Conservation (phyloP, 2,113 vertebrate species). For the Chunga burmeisteri region DNA sequence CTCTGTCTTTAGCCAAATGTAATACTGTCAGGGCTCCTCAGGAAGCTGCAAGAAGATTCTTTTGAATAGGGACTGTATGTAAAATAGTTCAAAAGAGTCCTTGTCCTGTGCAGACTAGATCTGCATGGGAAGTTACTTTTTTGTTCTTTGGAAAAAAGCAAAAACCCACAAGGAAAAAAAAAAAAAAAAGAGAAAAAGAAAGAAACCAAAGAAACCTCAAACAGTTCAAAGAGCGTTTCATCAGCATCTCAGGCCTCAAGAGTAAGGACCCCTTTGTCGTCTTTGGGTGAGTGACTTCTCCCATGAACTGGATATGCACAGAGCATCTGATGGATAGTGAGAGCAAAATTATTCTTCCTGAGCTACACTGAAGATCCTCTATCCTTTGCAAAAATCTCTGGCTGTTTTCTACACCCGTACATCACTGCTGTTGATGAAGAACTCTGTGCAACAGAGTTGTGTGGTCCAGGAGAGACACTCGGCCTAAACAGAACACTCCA, state of each 20-base stretch:
- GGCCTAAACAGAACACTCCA: not conserved
- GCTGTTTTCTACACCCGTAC: not conserved
- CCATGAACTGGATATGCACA: not conserved
- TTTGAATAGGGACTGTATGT: slow-evolving; percentile 5
- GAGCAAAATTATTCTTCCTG: not conserved
- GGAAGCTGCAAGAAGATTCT: slow-evolving; percentile 21
- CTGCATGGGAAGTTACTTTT: slow-evolving; percentile 46
- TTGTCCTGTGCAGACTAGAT: slow-evolving; percentile 2
- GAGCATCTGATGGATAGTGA: not conserved
- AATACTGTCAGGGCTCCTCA: not conserved
- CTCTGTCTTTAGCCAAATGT: not conserved
- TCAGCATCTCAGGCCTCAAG: not conserved
- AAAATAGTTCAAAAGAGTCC: slow-evolving; percentile 27
- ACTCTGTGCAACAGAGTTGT: fast-evolving
- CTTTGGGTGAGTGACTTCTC: not conserved
- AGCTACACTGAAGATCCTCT: fast-evolving
- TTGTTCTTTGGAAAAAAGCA: slow-evolving; percentile 56
- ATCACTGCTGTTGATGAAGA: fast-evolving
- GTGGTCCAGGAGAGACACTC: not conserved
- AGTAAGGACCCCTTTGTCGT: not conserved
- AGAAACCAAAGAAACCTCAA: slow-evolving; percentile 54
- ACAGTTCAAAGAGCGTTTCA: slow-evolving; percentile 37
- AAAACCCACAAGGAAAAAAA: slow-evolving; percentile 45
- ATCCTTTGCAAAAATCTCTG: not conserved
- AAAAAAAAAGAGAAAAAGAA: not conserved